Base-by-base conservation (phyloP, 1,140 invertebrate genomes). In the Zaprionus kolodkinae region DNA sequence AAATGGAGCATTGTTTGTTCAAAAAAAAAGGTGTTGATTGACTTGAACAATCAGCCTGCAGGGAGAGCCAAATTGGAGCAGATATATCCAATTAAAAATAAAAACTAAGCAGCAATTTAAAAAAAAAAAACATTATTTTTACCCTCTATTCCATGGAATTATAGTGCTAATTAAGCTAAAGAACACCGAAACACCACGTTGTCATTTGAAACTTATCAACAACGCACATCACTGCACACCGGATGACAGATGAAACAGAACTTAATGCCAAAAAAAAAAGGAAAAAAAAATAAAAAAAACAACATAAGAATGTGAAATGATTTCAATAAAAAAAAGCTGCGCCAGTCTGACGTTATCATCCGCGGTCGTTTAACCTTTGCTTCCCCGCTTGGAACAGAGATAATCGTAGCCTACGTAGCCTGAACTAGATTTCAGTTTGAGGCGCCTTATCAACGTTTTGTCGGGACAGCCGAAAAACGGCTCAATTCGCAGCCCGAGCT, bases 401-500 rank as follows among this genome's bases (percentile, higher is more conserved):
- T 88, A 89, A 84, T 78, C 55, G 62, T 33, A 40, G 50, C 52
- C 52, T 68, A 35, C 55, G 30, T 57, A 63, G 50, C 50, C 80
- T 87, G 80, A 73, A 81, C 81, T 89, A 88, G 81, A 89, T 89
- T 88, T 43, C 10, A 69, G 35, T 64, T 74, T 63, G 56, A n/a
- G 27, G 11, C 38, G 33, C 69, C 69, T 65, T 87, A 88, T 87
- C 78, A 78, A 27, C 70, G 54, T 40, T 27, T 30, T 13, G 30
- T 2, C 45, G 15, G 57, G 65, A 45, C 57, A 69, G 27, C 71
- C 56, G 45, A 61, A 76, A 56, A 71, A 64, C 27, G 52, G 62
- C 62, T 52, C 21, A 56, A 59, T 68, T 64, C 40, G 38, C 43
- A 43, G 54, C 21, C 21, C 21, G 21, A 21, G 21, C 21, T 21